Base-by-base conservation (phyloP, 2,888 invertebrate genomes). In the Drosophila hamatofila region DNA sequence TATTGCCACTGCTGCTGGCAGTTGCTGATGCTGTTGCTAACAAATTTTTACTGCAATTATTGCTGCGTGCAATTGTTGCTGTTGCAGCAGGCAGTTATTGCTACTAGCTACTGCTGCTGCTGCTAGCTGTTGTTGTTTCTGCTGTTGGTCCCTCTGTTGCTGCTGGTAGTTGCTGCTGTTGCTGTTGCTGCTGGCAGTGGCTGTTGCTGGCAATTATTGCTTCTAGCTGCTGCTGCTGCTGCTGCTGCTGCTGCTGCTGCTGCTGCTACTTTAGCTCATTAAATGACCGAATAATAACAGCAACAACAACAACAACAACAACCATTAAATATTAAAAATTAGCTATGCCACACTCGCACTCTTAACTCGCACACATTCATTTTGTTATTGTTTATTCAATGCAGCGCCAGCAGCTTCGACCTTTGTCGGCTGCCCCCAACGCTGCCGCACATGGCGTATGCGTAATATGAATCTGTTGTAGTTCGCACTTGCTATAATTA, bases 401-500 rank as follows among this genome's bases (percentile, higher is more conserved):
- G 88, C 88, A 77, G 48, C 59, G 46, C 49, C 48, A 68, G 77
- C 56, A 66, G 60, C 23, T 58, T 42, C 62, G 72, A 64, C 80
- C 75, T 79, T 67, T 64, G 49, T 30, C 59, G 64, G 52, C 62
- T 69, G 78, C 49, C 54, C 51, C 39, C 44, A 30, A 30, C n/a
- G 44, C 25, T 30, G 27, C 56, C 69, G 67, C 83, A 86, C 83
- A 83, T 80, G 83, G 87, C 89, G 83, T 80, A 84, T 83, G 76
- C 73, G 86, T 78, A 88, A 83, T 85, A 49, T 57, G 54, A 44
- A 39, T 41, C 55, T 44, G 57, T n/a, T 49, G 25, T 44, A 25
- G 27, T 42, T 68, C 58, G n/a, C 77, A 75, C 61, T 76, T 49
- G 49, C 44, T 27, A 55, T 37, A 30, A 78, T 75, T 75, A 67